phyloP scores from a whole-genome alignment of 1,140 invertebrate genomes.

The Bicyclus anynana region DNA sequence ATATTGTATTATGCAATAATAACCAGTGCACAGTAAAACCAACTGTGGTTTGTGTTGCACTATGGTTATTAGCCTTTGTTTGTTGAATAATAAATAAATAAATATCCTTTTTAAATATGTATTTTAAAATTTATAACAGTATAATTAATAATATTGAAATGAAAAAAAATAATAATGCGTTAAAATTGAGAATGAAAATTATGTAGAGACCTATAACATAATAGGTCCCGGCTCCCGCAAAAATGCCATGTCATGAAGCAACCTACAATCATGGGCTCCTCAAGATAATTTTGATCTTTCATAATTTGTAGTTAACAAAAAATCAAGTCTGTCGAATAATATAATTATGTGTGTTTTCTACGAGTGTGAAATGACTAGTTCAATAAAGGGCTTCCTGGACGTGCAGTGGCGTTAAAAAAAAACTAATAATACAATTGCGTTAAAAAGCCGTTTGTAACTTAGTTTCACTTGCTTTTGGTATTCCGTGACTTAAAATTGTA shows the following conservation, averaged over 20 bases:
- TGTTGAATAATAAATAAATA: too few relatives aligned
- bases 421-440: conserved; percentile 36
- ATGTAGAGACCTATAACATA: conserved; percentile 10
- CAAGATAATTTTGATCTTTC: conserved; percentile 61
- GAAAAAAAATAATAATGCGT: neutral
- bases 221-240: conserved; percentile 26
- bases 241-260: conserved; percentile 46
- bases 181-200: neutral
- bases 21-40: too few relatives aligned
- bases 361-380: conserved; percentile 69
- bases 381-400: conserved; percentile 47
- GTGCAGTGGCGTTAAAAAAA: conserved; percentile 8
- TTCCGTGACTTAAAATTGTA: conserved; percentile 29
- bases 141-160: too few relatives aligned
- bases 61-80: too few relatives aligned
- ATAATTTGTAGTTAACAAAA: conserved; percentile 68
- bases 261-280: conserved; percentile 62
- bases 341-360: conserved; percentile 69
- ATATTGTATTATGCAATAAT: too few relatives aligned
- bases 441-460: conserved; percentile 17
- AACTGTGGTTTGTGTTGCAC: too few relatives aligned
- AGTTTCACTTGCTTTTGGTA: conserved; percentile 25
- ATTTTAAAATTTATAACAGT: too few relatives aligned
- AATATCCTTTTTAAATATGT: too few relatives aligned
- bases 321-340: conserved; percentile 59